These are phyloP conservation scores for Myxocyprinus asiaticus DNA, from an alignment of 2,113 vertebrate species.

Conservation along the genomic window DNA sequence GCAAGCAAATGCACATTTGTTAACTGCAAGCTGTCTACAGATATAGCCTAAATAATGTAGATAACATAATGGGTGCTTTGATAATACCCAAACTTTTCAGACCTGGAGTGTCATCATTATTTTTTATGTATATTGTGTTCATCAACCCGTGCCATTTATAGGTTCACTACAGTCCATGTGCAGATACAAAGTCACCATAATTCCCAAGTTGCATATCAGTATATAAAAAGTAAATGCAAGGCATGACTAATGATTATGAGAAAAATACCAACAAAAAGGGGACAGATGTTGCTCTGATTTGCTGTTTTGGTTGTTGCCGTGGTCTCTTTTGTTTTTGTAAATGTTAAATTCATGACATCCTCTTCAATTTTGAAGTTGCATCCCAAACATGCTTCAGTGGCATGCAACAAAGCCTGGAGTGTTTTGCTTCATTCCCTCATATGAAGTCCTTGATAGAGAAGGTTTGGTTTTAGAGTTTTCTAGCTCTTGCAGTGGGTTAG, in stretches of 20 bases:
- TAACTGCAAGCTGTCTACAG: too few species aligned
- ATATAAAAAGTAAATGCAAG: slow-evolving; percentile 71
- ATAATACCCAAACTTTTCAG: too few species aligned
- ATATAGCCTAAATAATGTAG: too few species aligned
- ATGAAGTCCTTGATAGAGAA: slow-evolving; percentile 69
- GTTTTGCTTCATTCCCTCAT: slow-evolving; percentile 61
- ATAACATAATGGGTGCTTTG: too few species aligned
- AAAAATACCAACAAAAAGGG: slow-evolving; percentile 69
- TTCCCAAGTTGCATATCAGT: slow-evolving; percentile 78
- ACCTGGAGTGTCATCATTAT: too few species aligned
- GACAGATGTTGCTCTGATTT: slow-evolving; percentile 62
- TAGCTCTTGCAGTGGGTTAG: slow-evolving; percentile 77
- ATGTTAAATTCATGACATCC: slow-evolving; percentile 55
- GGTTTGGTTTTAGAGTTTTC: slow-evolving; percentile 58
- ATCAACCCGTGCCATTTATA: too few species aligned
- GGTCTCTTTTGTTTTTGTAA: slow-evolving; percentile 49
- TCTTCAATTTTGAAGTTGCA: slow-evolving; percentile 65
- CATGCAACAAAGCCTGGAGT: slow-evolving; percentile 76
- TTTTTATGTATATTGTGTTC: too few species aligned
- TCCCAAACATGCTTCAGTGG: slow-evolving; percentile 78
- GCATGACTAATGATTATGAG: slow-evolving; percentile 70
- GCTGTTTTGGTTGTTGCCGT: slow-evolving; percentile 38
- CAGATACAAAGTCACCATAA: not conserved
- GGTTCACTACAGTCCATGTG: too few species aligned
- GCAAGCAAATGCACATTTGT: too few species aligned